Conservation (phyloP, 2,888 invertebrate species). For the Camptogramma bilineatum region DNA sequence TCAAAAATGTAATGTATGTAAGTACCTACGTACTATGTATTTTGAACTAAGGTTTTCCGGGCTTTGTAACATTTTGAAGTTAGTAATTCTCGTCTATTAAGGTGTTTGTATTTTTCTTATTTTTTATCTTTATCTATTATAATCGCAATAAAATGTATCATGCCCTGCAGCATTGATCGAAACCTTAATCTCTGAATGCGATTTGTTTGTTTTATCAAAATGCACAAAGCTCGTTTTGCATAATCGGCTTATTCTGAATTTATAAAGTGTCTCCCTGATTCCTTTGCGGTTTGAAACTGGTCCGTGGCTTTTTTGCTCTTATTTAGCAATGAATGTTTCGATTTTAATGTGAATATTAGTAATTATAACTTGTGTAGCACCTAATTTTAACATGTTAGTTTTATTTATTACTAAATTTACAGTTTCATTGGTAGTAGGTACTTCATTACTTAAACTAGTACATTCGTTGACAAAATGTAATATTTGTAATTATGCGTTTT, state of each 20-base stretch:
- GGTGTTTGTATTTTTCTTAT: background rate
- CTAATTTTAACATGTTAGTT: background rate
- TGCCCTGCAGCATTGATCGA: constrained; percentile 26
- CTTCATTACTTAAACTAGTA: too few relatives aligned
- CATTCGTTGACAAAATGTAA: too few relatives aligned
- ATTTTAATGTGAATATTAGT: constrained; percentile 47
- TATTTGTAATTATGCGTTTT: too few relatives aligned
- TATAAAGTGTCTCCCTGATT: constrained; percentile 61
- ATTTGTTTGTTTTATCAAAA: constrained; percentile 38
- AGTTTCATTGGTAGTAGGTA: background rate
- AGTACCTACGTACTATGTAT: too few relatives aligned
- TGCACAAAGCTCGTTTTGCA: constrained; percentile 63
- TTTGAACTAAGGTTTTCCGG: too few relatives aligned
- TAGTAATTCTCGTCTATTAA: background rate
- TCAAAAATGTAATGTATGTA: too few relatives aligned
- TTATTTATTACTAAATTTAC: background rate
- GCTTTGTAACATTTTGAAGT: background rate
- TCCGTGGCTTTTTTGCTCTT: constrained; percentile 54
- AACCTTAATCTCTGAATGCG: constrained; percentile 53
- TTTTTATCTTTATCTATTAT: constrained; percentile 6
- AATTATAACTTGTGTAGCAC: background rate
- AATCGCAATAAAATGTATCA: constrained; percentile 22
- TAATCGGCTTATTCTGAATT: constrained; percentile 67
- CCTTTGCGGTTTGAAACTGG: constrained; percentile 59
- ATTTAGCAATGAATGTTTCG: constrained; percentile 41